These are phyloP conservation scores for Acanthiza pusilla DNA, from an alignment of 2,797 vertebrate species.

Conservation along the genomic window DNA sequence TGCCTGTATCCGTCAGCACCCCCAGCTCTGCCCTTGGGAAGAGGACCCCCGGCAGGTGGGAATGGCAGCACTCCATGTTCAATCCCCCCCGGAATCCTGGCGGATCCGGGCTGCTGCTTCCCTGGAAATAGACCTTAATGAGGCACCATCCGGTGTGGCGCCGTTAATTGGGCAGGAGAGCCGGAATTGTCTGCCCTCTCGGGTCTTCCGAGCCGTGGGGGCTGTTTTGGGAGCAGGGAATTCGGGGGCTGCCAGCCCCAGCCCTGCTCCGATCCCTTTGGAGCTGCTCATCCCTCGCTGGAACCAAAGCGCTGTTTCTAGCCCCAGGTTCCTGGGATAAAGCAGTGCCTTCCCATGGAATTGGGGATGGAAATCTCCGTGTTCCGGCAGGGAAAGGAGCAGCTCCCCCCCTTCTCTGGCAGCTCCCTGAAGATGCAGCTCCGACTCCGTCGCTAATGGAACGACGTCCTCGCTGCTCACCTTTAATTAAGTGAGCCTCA, in stretches of 20 bases:
- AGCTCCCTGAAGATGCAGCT: not conserved
- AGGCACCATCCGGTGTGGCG: not conserved
- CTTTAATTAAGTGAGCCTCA: not conserved
- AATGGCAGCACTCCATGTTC: not conserved
- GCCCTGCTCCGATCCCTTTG: fast-evolving
- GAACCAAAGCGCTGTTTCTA: fast-evolving
- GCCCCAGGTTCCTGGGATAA: fast-evolving
- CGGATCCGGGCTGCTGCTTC: not conserved
- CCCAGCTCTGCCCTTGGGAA: not conserved
- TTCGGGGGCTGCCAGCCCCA: not conserved
- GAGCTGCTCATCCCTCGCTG: fast-evolving
- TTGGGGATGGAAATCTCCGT: fast-evolving
- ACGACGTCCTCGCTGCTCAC: not conserved
- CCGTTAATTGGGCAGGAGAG: conserved; percentile 58
- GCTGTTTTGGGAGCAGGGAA: not conserved
- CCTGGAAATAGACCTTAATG: conserved; percentile 46
- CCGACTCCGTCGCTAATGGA: not conserved
- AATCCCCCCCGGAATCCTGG: not conserved
- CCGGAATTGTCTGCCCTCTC: not conserved
- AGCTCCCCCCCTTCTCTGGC: not conserved
- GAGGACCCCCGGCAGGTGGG: not conserved
- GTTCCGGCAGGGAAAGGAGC: not conserved
- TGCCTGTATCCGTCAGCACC: fast-evolving
- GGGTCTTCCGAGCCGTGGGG: not conserved
- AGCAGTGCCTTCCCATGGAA: fast-evolving